phyloP scores from a whole-genome alignment of 2,888 invertebrate species.

The Pinctada fucata region DNA sequence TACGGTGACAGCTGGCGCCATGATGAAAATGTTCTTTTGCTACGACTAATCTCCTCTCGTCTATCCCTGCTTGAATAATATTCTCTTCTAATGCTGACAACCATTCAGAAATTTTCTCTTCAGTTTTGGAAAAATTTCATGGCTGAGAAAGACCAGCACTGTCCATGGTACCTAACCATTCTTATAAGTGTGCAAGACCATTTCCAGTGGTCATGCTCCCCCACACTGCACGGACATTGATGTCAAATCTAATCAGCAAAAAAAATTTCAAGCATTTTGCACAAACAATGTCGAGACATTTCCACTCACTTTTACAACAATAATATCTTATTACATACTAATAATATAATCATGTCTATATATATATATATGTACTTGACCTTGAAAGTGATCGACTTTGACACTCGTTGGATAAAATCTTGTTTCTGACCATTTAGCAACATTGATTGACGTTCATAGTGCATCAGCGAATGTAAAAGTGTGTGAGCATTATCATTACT shows the following conservation, averaged over 20 bases:
- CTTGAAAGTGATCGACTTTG: too few species aligned
- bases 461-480: too few species aligned
- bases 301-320: too few species aligned
- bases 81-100: constrained; percentile 18
- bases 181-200: constrained; percentile 21
- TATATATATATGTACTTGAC: too few species aligned
- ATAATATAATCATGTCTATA: too few species aligned
- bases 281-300: too few species aligned
- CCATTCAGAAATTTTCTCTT: constrained; percentile 16
- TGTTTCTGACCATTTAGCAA: too few species aligned
- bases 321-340: too few species aligned
- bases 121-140: constrained; percentile 21
- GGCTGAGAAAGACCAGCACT: constrained; percentile 13
- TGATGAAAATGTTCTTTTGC: constrained; percentile 35
- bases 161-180: constrained; percentile 23
- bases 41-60: constrained; percentile 40
- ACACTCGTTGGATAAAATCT: too few species aligned
- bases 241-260: constrained; percentile 11
- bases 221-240: constrained; percentile 36
- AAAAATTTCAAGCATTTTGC: too few species aligned
- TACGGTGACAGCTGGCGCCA: constrained; percentile 48
- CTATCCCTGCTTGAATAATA: constrained; percentile 18
- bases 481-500: too few species aligned
- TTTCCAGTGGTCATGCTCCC: constrained; percentile 5
- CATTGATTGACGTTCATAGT: too few species aligned